Evolutionary conservation across 2,113 vertebrate genomes (phyloP), one percentile per base, ranked within the genome.

Genomic region (Numenius arquata): DNA sequence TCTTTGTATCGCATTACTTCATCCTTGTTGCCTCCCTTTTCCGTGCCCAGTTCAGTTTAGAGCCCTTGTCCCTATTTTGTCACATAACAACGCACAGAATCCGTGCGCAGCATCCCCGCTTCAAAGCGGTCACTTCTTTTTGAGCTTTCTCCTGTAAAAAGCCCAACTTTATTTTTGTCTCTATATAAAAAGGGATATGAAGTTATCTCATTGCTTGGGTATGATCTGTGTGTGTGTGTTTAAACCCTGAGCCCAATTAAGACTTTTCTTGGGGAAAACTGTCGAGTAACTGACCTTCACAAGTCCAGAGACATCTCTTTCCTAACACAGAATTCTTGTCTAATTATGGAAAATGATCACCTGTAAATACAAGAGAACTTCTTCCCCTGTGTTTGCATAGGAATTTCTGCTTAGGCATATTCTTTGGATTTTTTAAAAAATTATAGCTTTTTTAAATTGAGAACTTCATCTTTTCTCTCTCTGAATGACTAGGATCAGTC

Each of bases 1-100:
- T 65, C 48, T 79, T 72, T 5, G 0, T 72, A 8, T 9, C 3
- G 0, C 29, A 67, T n/a, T 3, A 1, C 8, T 7, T 56, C 21
- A 34, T 34, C 52, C 29, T 9, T 59, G 63, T 91, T 91, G 41
- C n/a, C 20, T 82, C 27, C 17, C 47, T 82, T 83, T 41, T 38
- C 30, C 17, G 19, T 23, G 47, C 27, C 20, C 36, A 29, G 19
- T 25, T 74, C 40, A 26, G 29, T 84, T 95, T 27, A 9, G 63
- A 63, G 25, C 41, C 25, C 1, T 30, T 38, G n/a, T 66, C 56
- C 30, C 8, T n/a, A 6, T 50, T 58, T 40, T 27, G 48, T 52
- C 19, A 22, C 2, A 2, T n/a, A 62, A 21, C 5, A 6, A 26
- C 4, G 12, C 19, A 9, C 48, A 47, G 47, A n/a, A 15, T 38